A percentile compares a stretch with the other conserved stretches of the same genome.
These are phyloP conservation scores for Phodopus roborovskii DNA, from an alignment of 2,113 vertebrate species.

Conservation along the genomic window DNA sequence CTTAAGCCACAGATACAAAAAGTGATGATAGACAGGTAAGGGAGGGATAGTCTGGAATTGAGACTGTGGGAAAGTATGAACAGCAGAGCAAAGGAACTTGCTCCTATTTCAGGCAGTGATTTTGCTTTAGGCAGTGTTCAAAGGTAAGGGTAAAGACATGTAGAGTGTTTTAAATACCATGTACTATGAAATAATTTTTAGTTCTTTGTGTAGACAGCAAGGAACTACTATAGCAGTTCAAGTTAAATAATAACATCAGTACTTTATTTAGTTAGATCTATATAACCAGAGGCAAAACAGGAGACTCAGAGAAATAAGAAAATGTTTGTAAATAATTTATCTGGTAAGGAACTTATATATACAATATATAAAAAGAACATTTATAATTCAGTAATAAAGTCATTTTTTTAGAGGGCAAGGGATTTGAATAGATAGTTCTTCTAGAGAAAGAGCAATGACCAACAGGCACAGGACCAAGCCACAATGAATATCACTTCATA, in stretches of 20 bases:
- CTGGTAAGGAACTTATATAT: slow-evolving; percentile 18
- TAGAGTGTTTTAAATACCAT: neutral
- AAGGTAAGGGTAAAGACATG: neutral
- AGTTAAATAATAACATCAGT: neutral
- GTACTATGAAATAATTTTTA: neutral
- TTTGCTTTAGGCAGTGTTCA: slow-evolving; percentile 24
- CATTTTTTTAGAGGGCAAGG: neutral
- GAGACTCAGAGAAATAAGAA: slow-evolving; percentile 28
- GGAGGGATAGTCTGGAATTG: neutral
- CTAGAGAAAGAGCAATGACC: neutral
- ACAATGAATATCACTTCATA: neutral
- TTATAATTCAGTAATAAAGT: slow-evolving; percentile 20
- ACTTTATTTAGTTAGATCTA: neutral
- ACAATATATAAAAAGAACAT: neutral
- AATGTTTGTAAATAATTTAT: slow-evolving; percentile 28
- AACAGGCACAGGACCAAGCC: neutral
- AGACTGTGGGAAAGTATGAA: neutral
- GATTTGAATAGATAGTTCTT: neutral
- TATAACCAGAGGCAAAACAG: neutral
- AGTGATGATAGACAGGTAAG: neutral
- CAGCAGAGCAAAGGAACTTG: slow-evolving; percentile 12
- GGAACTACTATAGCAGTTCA: neutral
- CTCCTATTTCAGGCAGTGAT: slow-evolving; percentile 2
- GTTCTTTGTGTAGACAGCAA: slow-evolving; percentile 1
- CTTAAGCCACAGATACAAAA: neutral